Conservation (phyloP, 2,113 vertebrate genomes). For the Sula dactylatra region DNA sequence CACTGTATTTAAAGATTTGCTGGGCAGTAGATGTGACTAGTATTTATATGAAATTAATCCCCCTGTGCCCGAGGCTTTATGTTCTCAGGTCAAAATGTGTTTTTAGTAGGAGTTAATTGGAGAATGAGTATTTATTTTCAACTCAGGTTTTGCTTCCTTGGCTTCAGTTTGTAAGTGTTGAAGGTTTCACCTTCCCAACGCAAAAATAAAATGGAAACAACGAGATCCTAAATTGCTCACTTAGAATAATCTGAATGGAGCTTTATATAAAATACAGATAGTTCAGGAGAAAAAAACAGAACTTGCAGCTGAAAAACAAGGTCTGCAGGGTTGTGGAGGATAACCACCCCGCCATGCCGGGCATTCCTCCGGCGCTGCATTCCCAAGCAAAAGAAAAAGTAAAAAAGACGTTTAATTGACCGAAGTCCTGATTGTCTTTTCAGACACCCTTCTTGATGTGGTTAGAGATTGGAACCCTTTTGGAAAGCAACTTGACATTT, state of each 20-base stretch:
- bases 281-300: background rate
- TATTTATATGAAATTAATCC: background rate
- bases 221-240: background rate
- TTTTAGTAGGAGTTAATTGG: background rate
- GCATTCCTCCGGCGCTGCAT: conserved; percentile 43
- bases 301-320: conserved; percentile 47
- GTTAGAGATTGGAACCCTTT: conserved; percentile 71
- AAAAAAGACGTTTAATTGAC: conserved; percentile 53
- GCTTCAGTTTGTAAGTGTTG: background rate
- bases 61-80: background rate
- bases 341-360: background rate
- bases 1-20: background rate
- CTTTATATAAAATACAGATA: conserved; percentile 35
- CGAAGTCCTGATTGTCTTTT: conserved; percentile 72
- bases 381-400: conserved; percentile 14
- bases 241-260: conserved; percentile 36
- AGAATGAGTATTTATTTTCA: background rate
- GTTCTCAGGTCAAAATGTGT: background rate
- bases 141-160: conserved; percentile 37
- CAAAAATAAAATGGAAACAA: conserved; percentile 34
- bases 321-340: conserved; percentile 6
- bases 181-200: conserved; percentile 23
- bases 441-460: conserved; percentile 77
- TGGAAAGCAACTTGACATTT: conserved; percentile 74
- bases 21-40: background rate